phyloP scores from a whole-genome alignment of 2,797 vertebrate species.

The Catamblyrhynchus diadema region DNA sequence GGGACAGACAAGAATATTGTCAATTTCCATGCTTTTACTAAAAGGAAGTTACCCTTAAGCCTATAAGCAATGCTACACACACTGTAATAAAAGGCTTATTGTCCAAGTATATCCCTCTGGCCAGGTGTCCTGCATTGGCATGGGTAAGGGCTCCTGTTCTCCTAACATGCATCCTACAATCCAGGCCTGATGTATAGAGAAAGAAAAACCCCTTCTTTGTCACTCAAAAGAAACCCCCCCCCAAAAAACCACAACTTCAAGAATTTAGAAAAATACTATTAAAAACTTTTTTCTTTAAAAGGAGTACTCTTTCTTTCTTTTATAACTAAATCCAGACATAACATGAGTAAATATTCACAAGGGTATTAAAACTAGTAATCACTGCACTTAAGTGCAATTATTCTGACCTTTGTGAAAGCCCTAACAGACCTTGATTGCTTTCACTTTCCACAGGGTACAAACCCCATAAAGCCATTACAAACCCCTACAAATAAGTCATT shows the following conservation, averaged over 20 bases:
- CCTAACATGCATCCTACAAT: not conserved
- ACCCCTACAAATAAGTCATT: not conserved
- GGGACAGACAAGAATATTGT: not conserved
- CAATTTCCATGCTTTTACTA: not conserved
- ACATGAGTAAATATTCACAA: not conserved
- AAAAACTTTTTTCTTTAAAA: accelerated
- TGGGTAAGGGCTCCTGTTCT: not conserved
- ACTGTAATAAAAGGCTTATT: not conserved
- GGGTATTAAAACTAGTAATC: not conserved
- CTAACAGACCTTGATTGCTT: not conserved
- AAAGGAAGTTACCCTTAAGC: not conserved
- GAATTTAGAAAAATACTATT: not conserved
- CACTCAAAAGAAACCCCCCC: not conserved
- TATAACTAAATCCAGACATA: not conserved
- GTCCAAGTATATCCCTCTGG: not conserved
- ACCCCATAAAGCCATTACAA: not conserved
- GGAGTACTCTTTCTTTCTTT: not conserved
- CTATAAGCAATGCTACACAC: not conserved
- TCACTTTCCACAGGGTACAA: not conserved
- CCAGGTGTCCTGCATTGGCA: not conserved
- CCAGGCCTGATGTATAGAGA: not conserved
- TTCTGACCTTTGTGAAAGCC: not conserved
- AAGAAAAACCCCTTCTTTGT: not conserved
- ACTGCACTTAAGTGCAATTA: not conserved
- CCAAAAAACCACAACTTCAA: not conserved